phyloP scores from a whole-genome alignment of 1,140 invertebrate species.

The Stegodyphus mimosarum region DNA sequence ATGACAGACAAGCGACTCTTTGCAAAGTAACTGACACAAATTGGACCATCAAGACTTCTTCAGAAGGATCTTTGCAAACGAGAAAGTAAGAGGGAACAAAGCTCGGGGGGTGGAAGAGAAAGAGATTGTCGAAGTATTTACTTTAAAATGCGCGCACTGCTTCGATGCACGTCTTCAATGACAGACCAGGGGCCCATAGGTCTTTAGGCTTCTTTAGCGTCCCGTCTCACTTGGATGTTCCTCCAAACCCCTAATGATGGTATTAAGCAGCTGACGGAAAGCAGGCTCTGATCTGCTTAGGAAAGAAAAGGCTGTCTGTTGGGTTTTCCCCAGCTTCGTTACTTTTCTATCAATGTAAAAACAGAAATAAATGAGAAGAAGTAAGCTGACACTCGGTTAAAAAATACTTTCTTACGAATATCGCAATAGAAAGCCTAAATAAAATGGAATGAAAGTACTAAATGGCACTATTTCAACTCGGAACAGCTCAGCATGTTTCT shows the following conservation, averaged over 20 bases:
- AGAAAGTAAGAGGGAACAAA: constrained; percentile 38
- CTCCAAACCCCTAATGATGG: constrained; percentile 17
- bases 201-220: constrained; percentile 44
- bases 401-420: too few relatives aligned
- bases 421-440: too few relatives aligned
- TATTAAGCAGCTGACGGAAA: constrained; percentile 1
- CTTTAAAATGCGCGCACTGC: constrained; percentile 33
- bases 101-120: neutral
- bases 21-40: constrained; percentile 55
- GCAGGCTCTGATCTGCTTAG: too few relatives aligned
- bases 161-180: constrained; percentile 15
- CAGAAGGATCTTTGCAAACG: constrained; percentile 18
- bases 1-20: constrained; percentile 53
- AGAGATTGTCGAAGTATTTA: constrained; percentile 6
- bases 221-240: neutral
- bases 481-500: too few relatives aligned
- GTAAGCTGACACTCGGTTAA: too few relatives aligned
- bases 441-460: too few relatives aligned
- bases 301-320: too few relatives aligned
- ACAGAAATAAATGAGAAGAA: too few relatives aligned
- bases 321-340: too few relatives aligned
- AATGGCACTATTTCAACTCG: too few relatives aligned
- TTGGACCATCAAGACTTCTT: constrained; percentile 54
- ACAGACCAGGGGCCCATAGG: constrained; percentile 43
- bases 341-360: too few relatives aligned